Evolutionary conservation across 2,888 invertebrate species (phyloP).

Genomic region (Fissipunctia ypsillon): DNA sequence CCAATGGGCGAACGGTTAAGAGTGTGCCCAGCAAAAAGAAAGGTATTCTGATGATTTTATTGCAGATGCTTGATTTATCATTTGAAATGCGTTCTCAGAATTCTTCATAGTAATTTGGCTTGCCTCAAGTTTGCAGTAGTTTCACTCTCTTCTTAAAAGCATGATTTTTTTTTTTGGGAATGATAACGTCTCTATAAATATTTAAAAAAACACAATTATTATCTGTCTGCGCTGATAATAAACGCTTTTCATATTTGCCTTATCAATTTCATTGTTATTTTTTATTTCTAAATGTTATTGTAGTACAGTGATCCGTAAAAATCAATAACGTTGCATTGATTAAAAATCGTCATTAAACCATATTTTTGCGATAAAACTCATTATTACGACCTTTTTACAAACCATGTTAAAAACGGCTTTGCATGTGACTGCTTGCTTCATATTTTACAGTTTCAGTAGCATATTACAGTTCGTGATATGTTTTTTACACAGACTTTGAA

Average conservation of each 20-base stretch:
- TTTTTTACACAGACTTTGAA: neutral
- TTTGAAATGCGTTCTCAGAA: constrained; percentile 15
- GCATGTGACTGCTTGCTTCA: constrained; percentile 23
- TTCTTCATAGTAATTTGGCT: constrained; percentile 18
- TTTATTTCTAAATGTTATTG: constrained; percentile 35
- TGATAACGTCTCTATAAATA: neutral
- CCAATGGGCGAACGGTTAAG: constrained; percentile 78
- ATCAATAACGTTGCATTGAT: constrained; percentile 48
- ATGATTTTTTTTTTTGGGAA: constrained; percentile 19
- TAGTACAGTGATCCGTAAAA: constrained; percentile 45
- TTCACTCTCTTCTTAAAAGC: constrained; percentile 9
- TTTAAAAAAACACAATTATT: constrained; percentile 13
- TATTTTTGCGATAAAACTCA: constrained; percentile 47
- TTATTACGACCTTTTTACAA: constrained; percentile 26
- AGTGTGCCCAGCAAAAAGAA: constrained; percentile 79
- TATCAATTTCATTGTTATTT: constrained; percentile 38
- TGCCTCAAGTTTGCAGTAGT: neutral
- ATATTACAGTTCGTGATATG: neutral
- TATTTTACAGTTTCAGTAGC: neutral
- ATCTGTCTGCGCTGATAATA: constrained; percentile 22
- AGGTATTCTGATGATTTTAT: constrained; percentile 74
- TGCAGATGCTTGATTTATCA: constrained; percentile 34
- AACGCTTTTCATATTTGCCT: constrained; percentile 16
- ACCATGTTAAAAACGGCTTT: constrained; percentile 11
- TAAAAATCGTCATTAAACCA: constrained; percentile 47